Evolutionary conservation across 2,113 vertebrate species (phyloP), one percentile per base, ranked within the genome.

Genomic region (Gadus chalcogrammus): DNA sequence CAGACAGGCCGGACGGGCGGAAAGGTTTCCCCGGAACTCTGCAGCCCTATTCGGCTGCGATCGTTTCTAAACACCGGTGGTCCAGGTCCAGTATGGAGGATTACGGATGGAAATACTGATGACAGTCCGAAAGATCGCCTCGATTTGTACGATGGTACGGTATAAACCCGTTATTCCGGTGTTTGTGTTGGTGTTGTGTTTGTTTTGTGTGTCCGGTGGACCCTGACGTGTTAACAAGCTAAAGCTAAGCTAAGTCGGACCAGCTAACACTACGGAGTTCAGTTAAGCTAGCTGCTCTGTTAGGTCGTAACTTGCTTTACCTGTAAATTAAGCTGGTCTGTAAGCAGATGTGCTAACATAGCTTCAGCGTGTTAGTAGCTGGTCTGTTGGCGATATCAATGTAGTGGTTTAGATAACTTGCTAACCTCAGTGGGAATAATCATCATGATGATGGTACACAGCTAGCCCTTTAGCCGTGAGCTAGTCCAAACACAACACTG

Each of bases 51-150:
- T 69, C 84, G 90, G 90, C 91, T 90, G 87, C 79, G 81, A 80
- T 75, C 15, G 67, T 90, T 91, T 88, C 82, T 78, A 7, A 35
- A 76, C 70, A 83, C 77, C 84, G 89, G 88, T 35, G 92, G 90
- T 91, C 91, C 87, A 48, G 92, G 90, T 91, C 88, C 92, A 93
- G 75, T 85, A 93, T 93, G 91, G 91, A 84, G 89, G 81, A 87
- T 85, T 83, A 89, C 93, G 92, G 93, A 95, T 95, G 95, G 95
- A 94, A 91, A 90, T 94, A 90, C 94, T 95, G 93, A 94, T 96
- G 94, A 96, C 94, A 87, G 94, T 96, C 92, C 94, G 94, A 88
- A 96, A 94, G 91, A 94, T 96, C 91, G 94, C 95, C 89, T 95
- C 94, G 93, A 94, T 96, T 92, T 96, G 95, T 96, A 96, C 94